phyloP scores from a whole-genome alignment of 2,888 invertebrate species.

The Apantesis nais region DNA sequence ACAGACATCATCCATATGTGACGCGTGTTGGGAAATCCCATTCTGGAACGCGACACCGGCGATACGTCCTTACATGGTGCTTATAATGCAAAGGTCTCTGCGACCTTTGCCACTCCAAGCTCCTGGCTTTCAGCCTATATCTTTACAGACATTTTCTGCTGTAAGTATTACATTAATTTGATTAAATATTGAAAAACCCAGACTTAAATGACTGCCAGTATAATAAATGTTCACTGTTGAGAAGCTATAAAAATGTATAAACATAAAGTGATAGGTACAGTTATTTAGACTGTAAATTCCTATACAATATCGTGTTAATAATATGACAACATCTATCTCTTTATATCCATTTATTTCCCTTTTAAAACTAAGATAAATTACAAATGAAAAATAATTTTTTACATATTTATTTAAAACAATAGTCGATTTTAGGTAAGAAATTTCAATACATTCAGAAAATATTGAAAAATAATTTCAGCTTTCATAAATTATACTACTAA shows the following conservation, averaged over 20 bases:
- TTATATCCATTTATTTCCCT: no score
- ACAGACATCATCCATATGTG: slow-evolving; percentile 59
- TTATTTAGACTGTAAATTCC: no score
- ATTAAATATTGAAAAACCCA: background rate
- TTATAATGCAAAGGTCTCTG: slow-evolving; percentile 69
- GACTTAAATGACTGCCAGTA: background rate
- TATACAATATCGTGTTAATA: background rate
- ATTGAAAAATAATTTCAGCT: no score
- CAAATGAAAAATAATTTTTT: no score
- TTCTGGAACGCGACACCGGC: slow-evolving; percentile 68
- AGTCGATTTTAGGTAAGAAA: no score
- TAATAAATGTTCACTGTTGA: background rate
- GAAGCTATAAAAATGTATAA: background rate
- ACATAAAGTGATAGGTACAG: no score
- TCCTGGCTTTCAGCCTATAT: slow-evolving; percentile 67
- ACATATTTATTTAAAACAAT: no score
- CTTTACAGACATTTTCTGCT: slow-evolving; percentile 68
- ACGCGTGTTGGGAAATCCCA: slow-evolving; percentile 64
- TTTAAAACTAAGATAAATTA: no score
- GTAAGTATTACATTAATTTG: slow-evolving; percentile 53
- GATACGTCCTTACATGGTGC: slow-evolving; percentile 65
- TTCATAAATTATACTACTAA: no score
- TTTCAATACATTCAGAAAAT: no score
- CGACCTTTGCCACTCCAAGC: slow-evolving; percentile 62
- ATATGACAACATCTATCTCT: no score